These are phyloP conservation scores for Odontesthes bonariensis DNA, from an alignment of 2,113 vertebrate genomes.

Conservation along the genomic window DNA sequence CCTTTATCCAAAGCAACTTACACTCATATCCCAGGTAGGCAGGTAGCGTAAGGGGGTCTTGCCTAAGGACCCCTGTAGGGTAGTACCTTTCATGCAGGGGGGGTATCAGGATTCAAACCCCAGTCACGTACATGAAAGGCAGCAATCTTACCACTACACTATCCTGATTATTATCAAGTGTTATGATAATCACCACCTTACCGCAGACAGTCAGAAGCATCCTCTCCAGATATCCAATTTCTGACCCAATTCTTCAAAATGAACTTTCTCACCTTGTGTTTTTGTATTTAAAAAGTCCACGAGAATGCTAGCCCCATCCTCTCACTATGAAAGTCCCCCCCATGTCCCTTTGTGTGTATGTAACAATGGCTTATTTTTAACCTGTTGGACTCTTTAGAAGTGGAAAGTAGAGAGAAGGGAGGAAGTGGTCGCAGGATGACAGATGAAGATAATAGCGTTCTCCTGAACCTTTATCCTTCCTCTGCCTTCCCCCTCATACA, in stretches of 20 bases:
- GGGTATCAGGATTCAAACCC: no score
- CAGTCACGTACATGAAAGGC: no score
- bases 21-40: no score
- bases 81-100: no score
- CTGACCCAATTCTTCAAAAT: not conserved
- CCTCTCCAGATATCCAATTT: not conserved
- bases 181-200: not conserved
- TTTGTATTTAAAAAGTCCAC: not conserved
- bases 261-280: not conserved
- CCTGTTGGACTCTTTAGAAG: conserved; percentile 40
- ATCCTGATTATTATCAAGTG: not conserved
- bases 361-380: conserved; percentile 81
- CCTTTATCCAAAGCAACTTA: no score
- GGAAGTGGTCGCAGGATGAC: conserved; percentile 67
- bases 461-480: conserved; percentile 59
- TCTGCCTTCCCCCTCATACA: conserved; percentile 12
- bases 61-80: no score
- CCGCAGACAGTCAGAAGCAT: not conserved
- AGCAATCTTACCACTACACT: no score
- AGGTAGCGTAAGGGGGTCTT: no score
- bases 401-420: conserved; percentile 30
- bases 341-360: conserved; percentile 53
- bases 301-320: not conserved
- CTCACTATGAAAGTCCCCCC: conserved; percentile 23
- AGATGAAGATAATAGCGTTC: conserved; percentile 51